These are phyloP conservation scores for Myripristis murdjan DNA, from an alignment of 2,797 vertebrate species.

Conservation along the genomic window DNA sequence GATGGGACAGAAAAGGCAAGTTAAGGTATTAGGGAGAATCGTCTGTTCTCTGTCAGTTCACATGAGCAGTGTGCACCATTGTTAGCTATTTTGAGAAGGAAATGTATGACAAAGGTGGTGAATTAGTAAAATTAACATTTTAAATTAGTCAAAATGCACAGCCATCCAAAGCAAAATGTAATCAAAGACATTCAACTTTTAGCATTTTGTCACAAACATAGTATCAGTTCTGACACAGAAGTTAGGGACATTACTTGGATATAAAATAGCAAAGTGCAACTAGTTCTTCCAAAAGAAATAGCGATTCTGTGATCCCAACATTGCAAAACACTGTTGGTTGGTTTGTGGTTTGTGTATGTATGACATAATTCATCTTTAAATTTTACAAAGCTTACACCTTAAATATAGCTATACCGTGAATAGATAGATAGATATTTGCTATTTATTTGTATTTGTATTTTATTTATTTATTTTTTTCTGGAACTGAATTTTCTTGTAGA, in stretches of 20 bases:
- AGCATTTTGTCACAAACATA: conserved; percentile 4
- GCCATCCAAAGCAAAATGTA: conserved; percentile 16
- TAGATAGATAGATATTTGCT: no score
- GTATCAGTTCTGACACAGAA: background rate
- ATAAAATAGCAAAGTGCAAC: conserved; percentile 1
- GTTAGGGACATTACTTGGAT: conserved; percentile 13
- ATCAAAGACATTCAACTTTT: conserved; percentile 11
- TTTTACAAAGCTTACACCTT: background rate
- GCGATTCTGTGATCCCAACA: conserved; percentile 1
- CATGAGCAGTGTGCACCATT: conserved; percentile 54
- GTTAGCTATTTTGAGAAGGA: conserved; percentile 41
- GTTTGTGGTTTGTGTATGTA: conserved; percentile 14
- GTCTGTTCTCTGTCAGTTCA: conserved; percentile 63
- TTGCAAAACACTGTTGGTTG: conserved; percentile 1
- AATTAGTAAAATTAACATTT: conserved; percentile 25
- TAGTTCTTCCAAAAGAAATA: background rate
- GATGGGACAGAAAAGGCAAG: conserved; percentile 96
- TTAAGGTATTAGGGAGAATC: conserved; percentile 87
- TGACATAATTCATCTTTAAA: conserved; percentile 1
- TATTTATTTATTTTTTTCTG: conserved; percentile 14
- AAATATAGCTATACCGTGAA: no score
- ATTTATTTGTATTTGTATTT: conserved; percentile 6
- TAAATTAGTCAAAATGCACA: conserved; percentile 26
- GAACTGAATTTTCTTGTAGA: background rate
- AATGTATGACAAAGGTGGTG: conserved; percentile 41